phyloP scores from a whole-genome alignment of 2,888 invertebrate genomes.

The Troglohyphantes excavatus region DNA sequence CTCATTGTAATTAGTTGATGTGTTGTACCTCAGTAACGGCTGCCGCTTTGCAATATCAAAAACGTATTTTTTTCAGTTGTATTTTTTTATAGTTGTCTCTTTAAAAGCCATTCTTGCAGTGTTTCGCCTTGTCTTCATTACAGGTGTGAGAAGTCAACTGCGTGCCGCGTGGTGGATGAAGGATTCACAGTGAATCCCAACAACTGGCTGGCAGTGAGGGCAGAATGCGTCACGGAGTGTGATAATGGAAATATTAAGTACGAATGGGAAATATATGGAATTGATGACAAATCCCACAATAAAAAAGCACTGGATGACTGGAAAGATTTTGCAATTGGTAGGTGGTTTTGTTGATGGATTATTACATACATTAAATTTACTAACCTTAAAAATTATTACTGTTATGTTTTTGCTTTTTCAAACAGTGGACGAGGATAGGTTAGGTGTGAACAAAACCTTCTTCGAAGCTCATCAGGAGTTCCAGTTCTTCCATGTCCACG shows the following conservation, averaged over 20 bases:
- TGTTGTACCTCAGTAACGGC: too few relatives aligned
- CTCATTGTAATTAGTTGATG: too few relatives aligned
- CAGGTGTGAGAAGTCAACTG: slow-evolving; percentile 68
- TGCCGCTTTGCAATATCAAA: too few relatives aligned
- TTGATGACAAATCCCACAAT: background rate
- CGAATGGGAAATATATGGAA: slow-evolving; percentile 59
- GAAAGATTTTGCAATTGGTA: slow-evolving; percentile 30
- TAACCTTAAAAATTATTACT: too few relatives aligned
- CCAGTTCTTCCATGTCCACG: slow-evolving; percentile 47
- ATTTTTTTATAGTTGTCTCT: too few relatives aligned
- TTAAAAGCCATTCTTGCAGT: too few relatives aligned
- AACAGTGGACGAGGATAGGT: slow-evolving; percentile 59
- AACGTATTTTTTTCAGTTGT: too few relatives aligned
- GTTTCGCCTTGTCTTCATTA: background rate
- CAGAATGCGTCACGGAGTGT: slow-evolving; percentile 69
- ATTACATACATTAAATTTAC: too few relatives aligned
- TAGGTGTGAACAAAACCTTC: slow-evolving; percentile 62
- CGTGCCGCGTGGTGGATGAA: slow-evolving; percentile 32
- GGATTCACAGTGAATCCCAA: slow-evolving; percentile 62
- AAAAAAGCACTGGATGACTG: slow-evolving; percentile 22
- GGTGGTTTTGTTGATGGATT: background rate
- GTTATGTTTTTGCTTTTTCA: background rate
- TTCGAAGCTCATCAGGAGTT: slow-evolving; percentile 14
- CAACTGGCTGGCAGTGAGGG: slow-evolving; percentile 51
- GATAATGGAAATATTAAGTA: slow-evolving; percentile 24